Evolutionary conservation across 92 coral and sea anemone species (phyloP).

Genomic region (Metridium senile): DNA sequence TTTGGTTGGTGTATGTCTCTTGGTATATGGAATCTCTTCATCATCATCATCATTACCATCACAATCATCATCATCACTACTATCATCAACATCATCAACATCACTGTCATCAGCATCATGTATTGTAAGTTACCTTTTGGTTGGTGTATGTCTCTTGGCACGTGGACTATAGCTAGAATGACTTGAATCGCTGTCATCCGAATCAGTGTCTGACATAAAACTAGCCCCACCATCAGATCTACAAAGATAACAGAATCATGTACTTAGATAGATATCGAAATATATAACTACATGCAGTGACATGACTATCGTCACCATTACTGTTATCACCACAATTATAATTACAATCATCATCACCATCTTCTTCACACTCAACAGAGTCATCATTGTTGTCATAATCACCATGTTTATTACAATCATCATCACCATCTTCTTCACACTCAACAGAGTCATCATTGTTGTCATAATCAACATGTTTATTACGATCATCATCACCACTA

Average conservation of each 20-base stretch:
- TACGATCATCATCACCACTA: background rate
- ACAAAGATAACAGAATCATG: background rate
- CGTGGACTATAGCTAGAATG: slow-evolving; percentile 33
- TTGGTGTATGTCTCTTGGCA: background rate
- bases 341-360: background rate
- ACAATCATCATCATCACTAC: too few species aligned
- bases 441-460: background rate
- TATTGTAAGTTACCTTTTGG: background rate
- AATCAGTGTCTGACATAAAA: slow-evolving; percentile 57
- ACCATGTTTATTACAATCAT: background rate
- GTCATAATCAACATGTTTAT: background rate
- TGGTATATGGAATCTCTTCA: too few species aligned
- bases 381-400: background rate
- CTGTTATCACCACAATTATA: background rate
- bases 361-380: background rate
- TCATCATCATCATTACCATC: background rate
- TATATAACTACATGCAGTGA: background rate
- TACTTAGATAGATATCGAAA: background rate
- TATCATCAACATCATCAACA: background rate
- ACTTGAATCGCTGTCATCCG: slow-evolving; percentile 60
- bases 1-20: too few species aligned
- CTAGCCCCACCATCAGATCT: slow-evolving; percentile 9
- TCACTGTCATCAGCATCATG: background rate
- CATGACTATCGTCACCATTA: background rate
- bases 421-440: background rate